Evolutionary conservation across 1,140 invertebrate genomes (phyloP).

Genomic region (Trypoxylus dichotomus): DNA sequence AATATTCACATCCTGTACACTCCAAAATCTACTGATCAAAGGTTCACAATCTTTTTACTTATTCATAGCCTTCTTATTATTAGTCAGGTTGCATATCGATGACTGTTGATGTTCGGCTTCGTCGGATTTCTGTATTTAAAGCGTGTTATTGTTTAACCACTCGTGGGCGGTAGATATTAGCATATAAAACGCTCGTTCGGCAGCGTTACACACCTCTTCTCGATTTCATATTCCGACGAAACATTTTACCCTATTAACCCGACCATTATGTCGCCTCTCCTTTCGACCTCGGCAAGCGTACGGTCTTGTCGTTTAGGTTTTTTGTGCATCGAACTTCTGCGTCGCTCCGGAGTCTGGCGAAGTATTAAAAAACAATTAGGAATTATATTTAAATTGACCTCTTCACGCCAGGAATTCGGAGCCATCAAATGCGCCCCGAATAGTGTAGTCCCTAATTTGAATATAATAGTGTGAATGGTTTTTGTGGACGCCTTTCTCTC

Average conservation of each 20-base stretch:
- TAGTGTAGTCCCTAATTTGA: background rate
- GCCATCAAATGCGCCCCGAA: background rate
- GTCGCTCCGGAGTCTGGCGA: background rate
- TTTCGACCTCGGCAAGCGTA: background rate
- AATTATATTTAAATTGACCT: slow-evolving; percentile 21
- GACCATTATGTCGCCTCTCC: background rate
- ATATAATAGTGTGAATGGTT: slow-evolving; percentile 20
- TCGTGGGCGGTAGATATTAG: background rate
- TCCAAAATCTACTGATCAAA: too few relatives aligned
- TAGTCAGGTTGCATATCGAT: slow-evolving; percentile 15
- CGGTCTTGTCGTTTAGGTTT: background rate
- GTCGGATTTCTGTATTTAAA: slow-evolving; percentile 14
- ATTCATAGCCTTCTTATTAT: background rate
- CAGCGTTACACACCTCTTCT: background rate
- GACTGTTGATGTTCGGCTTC: background rate
- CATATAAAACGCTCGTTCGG: slow-evolving; percentile 10
- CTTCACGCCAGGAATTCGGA: background rate
- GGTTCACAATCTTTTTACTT: background rate
- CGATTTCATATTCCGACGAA: background rate
- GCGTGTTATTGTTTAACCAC: background rate
- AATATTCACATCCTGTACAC: too few relatives aligned
- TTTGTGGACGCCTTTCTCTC: background rate
- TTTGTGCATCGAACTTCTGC: background rate
- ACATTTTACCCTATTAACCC: slow-evolving; percentile 7
- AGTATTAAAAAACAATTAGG: slow-evolving; percentile 24